Evolutionary conservation across 2,888 invertebrate genomes (phyloP).

Genomic region (Tipula helvola): DNA sequence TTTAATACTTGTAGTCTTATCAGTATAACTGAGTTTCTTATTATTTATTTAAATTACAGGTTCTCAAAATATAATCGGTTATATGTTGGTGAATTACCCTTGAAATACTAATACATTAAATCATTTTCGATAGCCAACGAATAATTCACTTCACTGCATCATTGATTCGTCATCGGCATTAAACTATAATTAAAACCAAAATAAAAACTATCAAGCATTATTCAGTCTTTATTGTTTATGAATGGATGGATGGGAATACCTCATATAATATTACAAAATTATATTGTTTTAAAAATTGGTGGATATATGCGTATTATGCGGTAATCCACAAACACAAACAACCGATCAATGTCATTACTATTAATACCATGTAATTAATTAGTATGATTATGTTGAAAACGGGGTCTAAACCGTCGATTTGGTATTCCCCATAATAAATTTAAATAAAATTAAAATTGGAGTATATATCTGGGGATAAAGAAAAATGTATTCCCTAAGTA

Average conservation of each 20-base stretch:
- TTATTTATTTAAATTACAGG: too few relatives aligned
- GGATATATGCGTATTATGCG: background rate
- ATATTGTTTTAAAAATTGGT: background rate
- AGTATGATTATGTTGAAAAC: background rate
- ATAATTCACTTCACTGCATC: too few relatives aligned
- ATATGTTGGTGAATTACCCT: too few relatives aligned
- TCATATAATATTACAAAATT: background rate
- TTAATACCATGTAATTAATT: background rate
- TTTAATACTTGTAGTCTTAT: too few relatives aligned
- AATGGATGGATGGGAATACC: background rate
- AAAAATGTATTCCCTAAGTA: too few relatives aligned
- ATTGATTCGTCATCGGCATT: too few relatives aligned
- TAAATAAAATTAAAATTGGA: background rate
- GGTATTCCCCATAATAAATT: background rate
- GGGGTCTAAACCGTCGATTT: background rate
- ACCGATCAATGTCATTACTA: background rate
- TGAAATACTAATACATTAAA: too few relatives aligned
- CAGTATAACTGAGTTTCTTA: too few relatives aligned
- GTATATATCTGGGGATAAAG: background rate
- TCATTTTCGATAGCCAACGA: too few relatives aligned
- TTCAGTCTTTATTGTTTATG: background rate
- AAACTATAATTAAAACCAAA: too few relatives aligned
- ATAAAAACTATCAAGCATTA: too few relatives aligned
- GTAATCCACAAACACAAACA: background rate
- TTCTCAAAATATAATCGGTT: too few relatives aligned